These are phyloP conservation scores for Boulengeromyrus knoepffleri DNA, from an alignment of 2,113 vertebrate genomes.

Conservation along the genomic window DNA sequence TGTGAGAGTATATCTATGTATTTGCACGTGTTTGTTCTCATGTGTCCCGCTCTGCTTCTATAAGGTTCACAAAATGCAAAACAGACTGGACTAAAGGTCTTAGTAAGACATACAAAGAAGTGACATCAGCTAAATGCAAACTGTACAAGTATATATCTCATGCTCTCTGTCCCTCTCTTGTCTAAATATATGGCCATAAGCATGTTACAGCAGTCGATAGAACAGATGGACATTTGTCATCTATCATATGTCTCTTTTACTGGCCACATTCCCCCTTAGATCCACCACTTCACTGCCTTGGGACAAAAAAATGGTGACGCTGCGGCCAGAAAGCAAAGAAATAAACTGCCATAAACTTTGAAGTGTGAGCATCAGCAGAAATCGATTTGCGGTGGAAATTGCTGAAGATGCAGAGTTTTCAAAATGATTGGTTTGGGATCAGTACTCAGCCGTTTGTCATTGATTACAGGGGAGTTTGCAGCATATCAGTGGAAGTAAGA, in stretches of 20 bases:
- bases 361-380: background rate
- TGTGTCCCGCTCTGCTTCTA: background rate
- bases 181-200: background rate
- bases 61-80: background rate
- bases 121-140: background rate
- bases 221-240: background rate
- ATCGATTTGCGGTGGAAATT: background rate
- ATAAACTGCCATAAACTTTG: background rate
- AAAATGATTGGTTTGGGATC: background rate
- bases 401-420: conserved; percentile 1
- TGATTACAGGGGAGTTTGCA: background rate
- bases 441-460: background rate
- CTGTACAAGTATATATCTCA: background rate
- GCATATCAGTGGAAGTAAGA: background rate
- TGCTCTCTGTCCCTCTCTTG: background rate
- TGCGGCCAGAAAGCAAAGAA: background rate
- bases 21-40: background rate
- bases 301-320: background rate
- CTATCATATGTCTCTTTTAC: background rate
- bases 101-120: background rate
- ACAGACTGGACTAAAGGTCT: background rate
- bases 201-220: background rate
- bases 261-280: background rate
- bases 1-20: background rate
- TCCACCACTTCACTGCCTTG: background rate